These are phyloP conservation scores for Brevimyrus niger DNA, from an alignment of 2,113 vertebrate genomes.

Conservation along the genomic window DNA sequence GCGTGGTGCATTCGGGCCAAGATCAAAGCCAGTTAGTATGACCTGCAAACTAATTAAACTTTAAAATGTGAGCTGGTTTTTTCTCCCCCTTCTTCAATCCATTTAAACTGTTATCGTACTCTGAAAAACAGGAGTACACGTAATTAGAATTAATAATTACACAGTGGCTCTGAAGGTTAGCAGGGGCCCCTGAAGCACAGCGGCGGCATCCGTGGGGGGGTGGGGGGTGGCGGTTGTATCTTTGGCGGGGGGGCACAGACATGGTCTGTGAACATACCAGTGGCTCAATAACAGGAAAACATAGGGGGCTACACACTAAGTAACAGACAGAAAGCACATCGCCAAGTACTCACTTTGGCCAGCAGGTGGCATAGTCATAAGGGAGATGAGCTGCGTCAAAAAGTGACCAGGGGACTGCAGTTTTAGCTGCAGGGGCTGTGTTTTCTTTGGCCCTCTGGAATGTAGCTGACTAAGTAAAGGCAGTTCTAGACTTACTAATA, in stretches of 20 bases:
- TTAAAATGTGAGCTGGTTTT: constrained; percentile 25
- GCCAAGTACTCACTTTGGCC: background rate
- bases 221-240: background rate
- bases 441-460: background rate
- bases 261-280: background rate
- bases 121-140: constrained; percentile 20
- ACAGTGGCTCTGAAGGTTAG: constrained; percentile 6
- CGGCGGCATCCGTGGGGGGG: background rate
- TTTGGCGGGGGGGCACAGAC: background rate
- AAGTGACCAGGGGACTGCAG: background rate
- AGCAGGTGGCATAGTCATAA: background rate
- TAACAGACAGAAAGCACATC: background rate
- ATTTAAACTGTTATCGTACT: constrained; percentile 22
- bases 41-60: constrained; percentile 30
- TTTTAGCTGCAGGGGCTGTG: background rate
- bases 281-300: background rate
- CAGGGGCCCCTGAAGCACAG: background rate
- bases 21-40: constrained; percentile 66
- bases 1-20: constrained; percentile 59
- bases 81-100: constrained; percentile 9
- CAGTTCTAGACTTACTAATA: background rate
- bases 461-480: background rate
- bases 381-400: background rate
- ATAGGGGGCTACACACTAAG: background rate
- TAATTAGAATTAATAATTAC: constrained; percentile 28